phyloP scores from a whole-genome alignment of 1,140 invertebrate species.

The Eubasilissa regina region DNA sequence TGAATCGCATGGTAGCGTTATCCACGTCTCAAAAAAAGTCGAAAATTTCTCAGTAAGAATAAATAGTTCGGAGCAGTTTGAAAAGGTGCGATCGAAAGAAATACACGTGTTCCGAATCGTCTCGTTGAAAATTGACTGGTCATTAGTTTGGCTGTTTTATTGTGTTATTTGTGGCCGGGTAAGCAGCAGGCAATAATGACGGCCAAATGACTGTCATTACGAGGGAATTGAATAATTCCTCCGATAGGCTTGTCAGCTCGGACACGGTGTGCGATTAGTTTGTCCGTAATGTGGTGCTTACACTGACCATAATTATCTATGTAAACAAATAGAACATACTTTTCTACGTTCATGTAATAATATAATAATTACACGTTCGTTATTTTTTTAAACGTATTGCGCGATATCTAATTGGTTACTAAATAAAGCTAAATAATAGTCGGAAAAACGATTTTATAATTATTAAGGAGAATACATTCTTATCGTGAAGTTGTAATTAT shows the following conservation, averaged over 20 bases:
- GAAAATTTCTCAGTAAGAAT: no score
- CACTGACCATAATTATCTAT: neutral
- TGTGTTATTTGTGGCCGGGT: constrained; percentile 41
- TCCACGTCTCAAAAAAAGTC: no score
- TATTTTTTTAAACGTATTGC: no score
- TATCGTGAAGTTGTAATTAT: no score
- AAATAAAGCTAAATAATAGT: no score
- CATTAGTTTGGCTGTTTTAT: constrained; percentile 41
- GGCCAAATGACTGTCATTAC: constrained; percentile 44
- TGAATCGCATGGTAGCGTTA: no score
- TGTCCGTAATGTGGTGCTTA: neutral
- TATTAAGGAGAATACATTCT: no score
- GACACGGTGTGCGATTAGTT: constrained; percentile 16
- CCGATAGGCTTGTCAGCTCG: constrained; percentile 31
- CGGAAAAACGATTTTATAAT: no score
- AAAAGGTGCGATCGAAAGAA: constrained; percentile 1
- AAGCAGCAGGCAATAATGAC: constrained; percentile 45
- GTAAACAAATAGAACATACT: constrained; percentile 33
- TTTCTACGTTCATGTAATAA: neutral
- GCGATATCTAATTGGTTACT: no score
- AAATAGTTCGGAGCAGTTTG: constrained; percentile 1
- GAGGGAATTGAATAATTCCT: constrained; percentile 35
- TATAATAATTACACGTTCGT: no score
- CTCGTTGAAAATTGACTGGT: constrained; percentile 47
- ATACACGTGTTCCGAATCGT: constrained; percentile 36